Evolutionary conservation across 2,888 invertebrate species (phyloP).

Genomic region (Parnassius smintheus): DNA sequence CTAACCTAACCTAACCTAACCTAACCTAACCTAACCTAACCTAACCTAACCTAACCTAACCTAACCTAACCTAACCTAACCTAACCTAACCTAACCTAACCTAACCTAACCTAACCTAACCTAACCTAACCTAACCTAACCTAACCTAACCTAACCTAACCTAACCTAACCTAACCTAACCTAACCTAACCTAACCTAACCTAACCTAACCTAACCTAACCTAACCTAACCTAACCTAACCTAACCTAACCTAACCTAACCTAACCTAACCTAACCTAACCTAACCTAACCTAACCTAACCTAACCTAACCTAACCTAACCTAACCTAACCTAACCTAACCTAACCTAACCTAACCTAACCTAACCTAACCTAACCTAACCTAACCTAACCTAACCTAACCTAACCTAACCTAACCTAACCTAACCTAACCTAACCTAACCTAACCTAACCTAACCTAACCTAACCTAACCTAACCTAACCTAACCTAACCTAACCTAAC

Average conservation of each 20-base stretch:
- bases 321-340: constrained; percentile 33
- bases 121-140: constrained; percentile 1
- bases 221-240: constrained; percentile 1
- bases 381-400: constrained; percentile 25
- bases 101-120: constrained; percentile 1
- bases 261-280: constrained; percentile 22
- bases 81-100: constrained; percentile 1
- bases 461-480: constrained; percentile 26
- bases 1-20: constrained; percentile 1
- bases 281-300: constrained; percentile 33
- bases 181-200: constrained; percentile 1
- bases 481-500: constrained; percentile 23
- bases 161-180: constrained; percentile 1
- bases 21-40: constrained; percentile 1
- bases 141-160: constrained; percentile 1
- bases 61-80: constrained; percentile 1
- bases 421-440: constrained; percentile 28
- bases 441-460: constrained; percentile 25
- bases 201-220: constrained; percentile 1
- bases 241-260: constrained; percentile 1
- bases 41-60: constrained; percentile 1
- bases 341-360: constrained; percentile 30
- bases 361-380: constrained; percentile 28
- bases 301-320: constrained; percentile 34
- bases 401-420: constrained; percentile 29